Base-by-base conservation (phyloP, 1,140 invertebrate species). In the Sarcophaga peregrina region DNA sequence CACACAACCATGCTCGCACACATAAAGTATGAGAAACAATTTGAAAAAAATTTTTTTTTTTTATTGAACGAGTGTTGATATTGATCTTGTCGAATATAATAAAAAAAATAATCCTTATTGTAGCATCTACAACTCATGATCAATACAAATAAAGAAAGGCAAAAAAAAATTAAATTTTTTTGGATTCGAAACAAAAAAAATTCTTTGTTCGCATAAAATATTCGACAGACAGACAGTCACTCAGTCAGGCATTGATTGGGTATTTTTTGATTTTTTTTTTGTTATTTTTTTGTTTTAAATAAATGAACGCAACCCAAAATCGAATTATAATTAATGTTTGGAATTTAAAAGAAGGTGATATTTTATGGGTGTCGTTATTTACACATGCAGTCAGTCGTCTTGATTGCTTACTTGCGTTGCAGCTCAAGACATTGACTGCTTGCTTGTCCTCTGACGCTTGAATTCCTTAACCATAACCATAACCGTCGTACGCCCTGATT, bases 11-110 rank as follows among this genome's bases (percentile, higher is more conserved):
- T 7, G 50, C 74, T 3, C 9, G 50, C 47, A 52, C 4, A 15
- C 8, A 17, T 20, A 6, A 68, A 20, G 25, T 2, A 68, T 20
- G 62, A 25, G 20, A 68, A 5, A 68, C 50, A 37, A 37, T 37
- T 37, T 37, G 4, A 37, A 68, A 68, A 68, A n/a, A 68, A 68
- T 68, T n/a, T n/a, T n/a, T n/a, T n/a, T n/a, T n/a, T n/a, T n/a
- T n/a, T 68, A 20, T 68, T 68, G 6, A 68, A 17, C n/a, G n/a
- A n/a, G n/a, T 47, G 8, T 75, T 75, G 74, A 75, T 75, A 75
- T 75, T 47, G 74, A 75, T 75, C 74, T 75, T 75, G 74, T 75
- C n/a, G 37, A 58, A 68, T 68, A 58, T 58, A 58, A 68, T 68
- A 68, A 68, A 58, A 75, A 48, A 58, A 75, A 48, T 48, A 46